Percentiles rank a stretch among this genome's conserved stretches.
These are phyloP conservation scores for Actenoides lindsayi DNA, from an alignment of 2,113 vertebrate genomes.

Conservation along the genomic window DNA sequence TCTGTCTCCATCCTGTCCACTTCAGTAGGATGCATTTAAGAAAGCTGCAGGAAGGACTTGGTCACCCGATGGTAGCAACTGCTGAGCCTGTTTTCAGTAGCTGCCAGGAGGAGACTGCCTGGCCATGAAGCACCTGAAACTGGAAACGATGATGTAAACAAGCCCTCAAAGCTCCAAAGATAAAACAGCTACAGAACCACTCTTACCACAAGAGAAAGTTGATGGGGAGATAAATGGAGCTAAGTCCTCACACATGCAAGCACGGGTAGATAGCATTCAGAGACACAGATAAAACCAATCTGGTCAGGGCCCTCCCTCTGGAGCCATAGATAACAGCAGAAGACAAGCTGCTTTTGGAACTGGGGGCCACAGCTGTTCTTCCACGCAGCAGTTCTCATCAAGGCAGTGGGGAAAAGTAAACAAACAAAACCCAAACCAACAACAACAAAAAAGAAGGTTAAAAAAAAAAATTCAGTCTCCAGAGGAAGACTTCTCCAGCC, in stretches of 20 bases:
- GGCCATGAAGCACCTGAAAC: not conserved
- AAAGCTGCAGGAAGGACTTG: not conserved
- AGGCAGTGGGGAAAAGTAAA: no score
- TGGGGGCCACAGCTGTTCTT: not conserved
- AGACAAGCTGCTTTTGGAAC: not conserved
- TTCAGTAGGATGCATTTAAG: not conserved
- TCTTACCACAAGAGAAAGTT: not conserved
- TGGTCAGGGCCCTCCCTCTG: not conserved
- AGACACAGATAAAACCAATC: not conserved
- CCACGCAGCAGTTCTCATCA: not conserved
- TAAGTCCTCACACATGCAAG: not conserved
- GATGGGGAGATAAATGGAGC: not conserved
- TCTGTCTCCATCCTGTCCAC: not conserved
- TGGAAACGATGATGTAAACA: not conserved
- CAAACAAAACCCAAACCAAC: no score
- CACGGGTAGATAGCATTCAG: not conserved
- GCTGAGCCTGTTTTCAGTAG: not conserved
- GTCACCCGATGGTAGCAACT: not conserved
- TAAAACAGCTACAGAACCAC: not conserved
- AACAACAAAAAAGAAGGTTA: no score
- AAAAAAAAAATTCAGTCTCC: not conserved
- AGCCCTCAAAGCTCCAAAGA: conserved; percentile 15
- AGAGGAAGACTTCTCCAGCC: not conserved
- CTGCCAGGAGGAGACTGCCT: not conserved
- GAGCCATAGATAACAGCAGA: not conserved